These are phyloP conservation scores for Drosophila eugracilis DNA, from an alignment of 1,140 invertebrate genomes.

Conservation along the genomic window DNA sequence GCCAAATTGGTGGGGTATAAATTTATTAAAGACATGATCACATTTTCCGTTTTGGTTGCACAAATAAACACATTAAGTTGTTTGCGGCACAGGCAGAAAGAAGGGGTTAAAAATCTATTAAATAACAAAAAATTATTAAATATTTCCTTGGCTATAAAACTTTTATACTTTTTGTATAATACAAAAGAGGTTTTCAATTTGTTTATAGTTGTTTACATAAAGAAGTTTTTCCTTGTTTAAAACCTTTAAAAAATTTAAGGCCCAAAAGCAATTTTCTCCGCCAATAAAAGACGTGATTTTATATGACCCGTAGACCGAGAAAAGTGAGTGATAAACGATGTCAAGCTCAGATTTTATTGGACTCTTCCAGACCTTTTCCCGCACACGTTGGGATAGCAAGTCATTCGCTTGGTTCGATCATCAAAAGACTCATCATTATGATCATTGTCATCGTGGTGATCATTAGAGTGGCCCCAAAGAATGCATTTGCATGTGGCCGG, in stretches of 20 bases:
- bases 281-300: slow-evolving; percentile 9
- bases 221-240: background rate
- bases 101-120: no score
- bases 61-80: no score
- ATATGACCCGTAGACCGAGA: slow-evolving; percentile 19
- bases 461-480: slow-evolving; percentile 54
- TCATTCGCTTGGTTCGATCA: slow-evolving; percentile 23
- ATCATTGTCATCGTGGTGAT: slow-evolving; percentile 36
- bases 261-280: background rate
- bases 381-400: slow-evolving; percentile 22
- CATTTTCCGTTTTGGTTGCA: background rate
- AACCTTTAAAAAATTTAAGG: background rate
- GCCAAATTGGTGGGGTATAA: background rate
- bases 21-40: background rate
- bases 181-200: background rate
- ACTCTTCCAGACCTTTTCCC: background rate
- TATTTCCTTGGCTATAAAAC: no score
- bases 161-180: background rate
- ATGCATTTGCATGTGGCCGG: slow-evolving; percentile 65
- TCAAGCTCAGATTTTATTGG: slow-evolving; percentile 44
- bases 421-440: slow-evolving; percentile 26
- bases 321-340: slow-evolving; percentile 52
- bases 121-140: no score
- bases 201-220: background rate
- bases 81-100: background rate